phyloP scores from a whole-genome alignment of 2,113 vertebrate genomes.

The Ploceus nigricollis region DNA sequence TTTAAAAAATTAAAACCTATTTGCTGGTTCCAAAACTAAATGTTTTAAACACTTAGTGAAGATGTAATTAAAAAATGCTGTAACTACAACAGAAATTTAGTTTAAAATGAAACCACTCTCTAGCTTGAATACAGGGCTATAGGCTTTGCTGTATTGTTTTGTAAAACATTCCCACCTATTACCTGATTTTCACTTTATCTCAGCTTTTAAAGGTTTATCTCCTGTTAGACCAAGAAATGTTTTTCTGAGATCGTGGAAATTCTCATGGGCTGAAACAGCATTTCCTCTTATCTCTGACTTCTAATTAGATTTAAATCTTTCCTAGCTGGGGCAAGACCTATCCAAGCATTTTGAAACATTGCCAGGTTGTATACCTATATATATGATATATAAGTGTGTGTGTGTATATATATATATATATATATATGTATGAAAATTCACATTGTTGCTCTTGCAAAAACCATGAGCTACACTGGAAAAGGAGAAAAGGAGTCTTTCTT shows the following conservation, averaged over 20 bases:
- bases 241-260: not conserved
- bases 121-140: not conserved
- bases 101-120: not conserved
- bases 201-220: not conserved
- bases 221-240: not conserved
- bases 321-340: conserved; percentile 6
- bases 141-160: not conserved
- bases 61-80: not conserved
- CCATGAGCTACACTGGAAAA: not conserved
- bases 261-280: not conserved
- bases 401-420: too few species aligned
- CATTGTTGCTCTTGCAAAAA: not conserved
- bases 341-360: not conserved
- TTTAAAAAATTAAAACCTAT: not conserved
- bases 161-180: not conserved
- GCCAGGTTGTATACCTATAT: not conserved
- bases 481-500: not conserved
- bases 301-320: conserved; percentile 1
- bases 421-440: not conserved
- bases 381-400: too few species aligned
- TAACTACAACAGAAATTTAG: not conserved
- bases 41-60: not conserved
- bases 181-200: not conserved
- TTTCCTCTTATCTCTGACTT: not conserved
- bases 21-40: not conserved